Evolutionary conservation across 1,140 invertebrate species (phyloP), one percentile per base, ranked within the genome.

Genomic region (Ips nitidus): DNA sequence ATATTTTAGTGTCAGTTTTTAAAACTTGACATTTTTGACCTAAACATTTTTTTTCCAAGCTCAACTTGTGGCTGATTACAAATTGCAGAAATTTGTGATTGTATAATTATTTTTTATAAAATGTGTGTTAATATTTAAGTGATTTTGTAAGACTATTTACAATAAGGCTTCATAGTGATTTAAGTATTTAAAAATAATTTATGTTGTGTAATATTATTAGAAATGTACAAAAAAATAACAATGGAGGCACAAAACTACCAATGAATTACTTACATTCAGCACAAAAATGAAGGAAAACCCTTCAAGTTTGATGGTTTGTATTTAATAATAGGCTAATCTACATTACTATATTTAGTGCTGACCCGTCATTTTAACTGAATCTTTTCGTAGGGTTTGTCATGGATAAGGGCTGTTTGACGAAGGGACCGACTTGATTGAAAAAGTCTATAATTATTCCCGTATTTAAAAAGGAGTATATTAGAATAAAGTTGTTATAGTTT

Each of bases 311-410:
- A 55, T 7, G 64, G 64, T 66, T 66, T 58, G 64, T 66, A 66
- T 66, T 56, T 45, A 64, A 42, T 36, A 36, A 7, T 6, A 22
- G 6, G 6, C n/a, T 64, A 64, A 64, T 41, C 47, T 58, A 43
- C 40, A 52, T 36, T 56, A 57, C n/a, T 45, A 66, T 66, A 66
- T 58, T 57, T 38, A 41, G 37, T 57, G 37, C 3, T 57, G 42
- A 47, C 36, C 45, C 55, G 47, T 41, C 38, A 43, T 70, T 70
- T 65, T 70, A 70, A 70, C 55, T 57, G 7, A 42, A 50, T 70
- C 62, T 70, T 70, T 70, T 70, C 69, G 69, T 70, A 70, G 69
- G 69, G 52, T 70, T 63, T 69, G 69, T 70, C 39, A 41, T 52
- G 59, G 45, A 52, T 55, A 64, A 64, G 65, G 52, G 62, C 69